Percentiles rank a stretch among this genome's conserved stretches.
Evolutionary conservation across 1,140 invertebrate genomes (phyloP).

Genomic region (Aradophagus sp.): DNA sequence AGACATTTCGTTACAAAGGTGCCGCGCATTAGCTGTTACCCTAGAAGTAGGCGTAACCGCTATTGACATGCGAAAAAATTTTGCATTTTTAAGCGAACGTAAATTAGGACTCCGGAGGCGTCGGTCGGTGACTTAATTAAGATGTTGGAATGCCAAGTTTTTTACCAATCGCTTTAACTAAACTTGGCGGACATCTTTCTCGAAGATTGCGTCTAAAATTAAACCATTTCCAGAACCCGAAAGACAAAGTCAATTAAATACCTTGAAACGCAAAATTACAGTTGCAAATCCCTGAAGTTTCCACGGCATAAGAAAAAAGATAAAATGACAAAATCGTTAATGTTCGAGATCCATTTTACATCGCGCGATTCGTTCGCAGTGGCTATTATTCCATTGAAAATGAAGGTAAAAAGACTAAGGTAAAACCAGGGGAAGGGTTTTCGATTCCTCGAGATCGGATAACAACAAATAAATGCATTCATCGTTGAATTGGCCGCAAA

Average conservation of each 20-base stretch:
- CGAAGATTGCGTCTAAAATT: too few species aligned
- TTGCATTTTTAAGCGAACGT: conserved; percentile 39
- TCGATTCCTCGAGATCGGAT: conserved; percentile 12
- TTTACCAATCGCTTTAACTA: too few species aligned
- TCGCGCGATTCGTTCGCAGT: too few species aligned
- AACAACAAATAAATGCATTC: conserved; percentile 55
- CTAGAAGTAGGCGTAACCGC: conserved; percentile 37
- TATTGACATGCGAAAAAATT: conserved; percentile 28
- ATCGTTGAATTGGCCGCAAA: conserved; percentile 52
- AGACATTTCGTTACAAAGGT: conserved; percentile 53
- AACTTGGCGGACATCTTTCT: too few species aligned
- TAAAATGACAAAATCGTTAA: too few species aligned
- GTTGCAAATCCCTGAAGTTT: too few species aligned
- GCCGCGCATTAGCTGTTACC: conserved; percentile 56
- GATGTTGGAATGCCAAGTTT: conserved; percentile 12
- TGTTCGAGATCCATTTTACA: too few species aligned
- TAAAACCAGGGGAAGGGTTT: conserved; percentile 4
- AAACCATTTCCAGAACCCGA: too few species aligned
- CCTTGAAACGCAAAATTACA: too few species aligned
- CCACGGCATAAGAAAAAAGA: too few species aligned
- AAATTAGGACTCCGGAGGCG: conserved; percentile 18
- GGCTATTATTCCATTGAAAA: too few species aligned
- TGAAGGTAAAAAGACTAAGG: too few species aligned
- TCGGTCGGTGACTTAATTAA: conserved; percentile 17
- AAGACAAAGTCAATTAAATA: conserved; percentile 16